Percentiles rank a stretch among this genome's conserved stretches.
Evolutionary conservation across 2,113 vertebrate genomes (phyloP).

Genomic region (Pantherophis guttatus): DNA sequence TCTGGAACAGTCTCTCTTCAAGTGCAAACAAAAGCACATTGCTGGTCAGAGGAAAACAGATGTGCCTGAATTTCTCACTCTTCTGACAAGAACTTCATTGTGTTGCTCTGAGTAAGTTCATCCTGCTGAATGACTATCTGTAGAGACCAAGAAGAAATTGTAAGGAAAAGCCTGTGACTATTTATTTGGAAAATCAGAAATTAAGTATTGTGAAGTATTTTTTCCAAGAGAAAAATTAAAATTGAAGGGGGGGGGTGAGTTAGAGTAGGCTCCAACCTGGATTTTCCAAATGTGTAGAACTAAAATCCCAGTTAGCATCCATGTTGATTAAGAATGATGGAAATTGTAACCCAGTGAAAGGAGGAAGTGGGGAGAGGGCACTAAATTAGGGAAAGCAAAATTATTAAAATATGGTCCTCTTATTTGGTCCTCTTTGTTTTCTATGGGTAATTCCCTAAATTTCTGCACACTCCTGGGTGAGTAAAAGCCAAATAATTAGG

Average conservation of each 20-base stretch:
- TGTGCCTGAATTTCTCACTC: background rate
- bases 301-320: background rate
- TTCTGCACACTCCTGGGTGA: background rate
- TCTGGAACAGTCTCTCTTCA: background rate
- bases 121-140: background rate
- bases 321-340: background rate
- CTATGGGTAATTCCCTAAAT: background rate
- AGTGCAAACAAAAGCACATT: constrained; percentile 10
- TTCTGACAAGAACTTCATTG: background rate
- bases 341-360: background rate
- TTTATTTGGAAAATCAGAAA: constrained; percentile 7
- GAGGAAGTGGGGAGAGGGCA: background rate
- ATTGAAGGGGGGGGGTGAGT: background rate
- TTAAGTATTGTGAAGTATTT: background rate
- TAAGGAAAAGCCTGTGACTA: background rate
- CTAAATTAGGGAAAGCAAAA: background rate
- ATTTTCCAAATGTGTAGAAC: background rate
- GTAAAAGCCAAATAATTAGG: background rate
- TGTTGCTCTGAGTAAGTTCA: background rate
- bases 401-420: background rate
- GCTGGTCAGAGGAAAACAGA: background rate
- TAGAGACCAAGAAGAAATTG: background rate
- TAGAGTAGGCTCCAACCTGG: background rate
- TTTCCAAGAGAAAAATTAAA: background rate
- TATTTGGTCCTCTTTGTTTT: background rate